Percentiles rank a stretch among this genome's conserved stretches.
Conservation (phyloP, 2,888 invertebrate species). For the Tetramorium bicarinatum region DNA sequence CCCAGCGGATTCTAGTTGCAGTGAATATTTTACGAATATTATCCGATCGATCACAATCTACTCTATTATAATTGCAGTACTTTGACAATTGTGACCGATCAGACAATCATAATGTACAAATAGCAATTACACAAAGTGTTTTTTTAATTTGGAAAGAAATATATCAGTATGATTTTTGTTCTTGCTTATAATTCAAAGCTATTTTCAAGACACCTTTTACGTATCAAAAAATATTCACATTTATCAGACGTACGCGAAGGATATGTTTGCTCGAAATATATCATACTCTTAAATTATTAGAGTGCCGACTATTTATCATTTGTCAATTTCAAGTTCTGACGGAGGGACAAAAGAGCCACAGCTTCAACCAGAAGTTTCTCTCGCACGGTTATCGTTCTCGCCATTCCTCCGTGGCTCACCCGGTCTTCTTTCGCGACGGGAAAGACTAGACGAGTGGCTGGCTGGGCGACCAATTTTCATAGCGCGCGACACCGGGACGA, state of each 20-base stretch:
- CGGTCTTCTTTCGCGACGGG: constrained; percentile 24
- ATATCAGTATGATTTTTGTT: background rate
- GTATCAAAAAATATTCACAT: background rate
- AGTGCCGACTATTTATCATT: background rate
- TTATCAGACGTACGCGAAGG: background rate
- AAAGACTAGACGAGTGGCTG: background rate
- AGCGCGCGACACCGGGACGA: constrained; percentile 36
- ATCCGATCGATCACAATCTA: constrained; percentile 28
- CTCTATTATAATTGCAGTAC: constrained; percentile 17
- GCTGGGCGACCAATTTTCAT: constrained; percentile 64
- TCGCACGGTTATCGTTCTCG: constrained; percentile 3
- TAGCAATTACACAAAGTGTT: background rate
- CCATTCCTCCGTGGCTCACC: background rate
- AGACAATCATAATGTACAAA: background rate
- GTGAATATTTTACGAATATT: constrained; percentile 32
- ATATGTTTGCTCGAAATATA: background rate
- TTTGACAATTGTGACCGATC: background rate
- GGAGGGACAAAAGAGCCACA: background rate
- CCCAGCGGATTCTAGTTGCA: background rate
- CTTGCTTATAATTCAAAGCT: background rate
- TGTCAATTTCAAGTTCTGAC: background rate
- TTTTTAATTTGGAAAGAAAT: background rate
- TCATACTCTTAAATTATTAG: constrained; percentile 19
- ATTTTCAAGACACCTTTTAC: background rate
- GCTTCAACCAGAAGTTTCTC: constrained; percentile 13